These are phyloP conservation scores for Sceloporus tristichus DNA, from an alignment of 2,113 vertebrate genomes.

Conservation along the genomic window DNA sequence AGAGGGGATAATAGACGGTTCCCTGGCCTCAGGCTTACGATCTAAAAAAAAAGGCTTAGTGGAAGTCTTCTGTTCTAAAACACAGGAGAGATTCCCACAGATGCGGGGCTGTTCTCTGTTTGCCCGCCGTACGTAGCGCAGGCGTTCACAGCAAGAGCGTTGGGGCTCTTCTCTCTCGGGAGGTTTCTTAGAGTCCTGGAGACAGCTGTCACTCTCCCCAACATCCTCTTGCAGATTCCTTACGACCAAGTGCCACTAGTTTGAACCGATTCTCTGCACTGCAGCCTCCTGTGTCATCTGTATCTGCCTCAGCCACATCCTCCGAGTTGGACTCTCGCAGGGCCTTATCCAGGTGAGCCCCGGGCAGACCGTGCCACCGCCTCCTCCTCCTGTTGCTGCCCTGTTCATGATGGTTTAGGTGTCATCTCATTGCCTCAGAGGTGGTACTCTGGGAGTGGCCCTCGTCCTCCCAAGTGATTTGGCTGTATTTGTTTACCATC, in stretches of 20 bases:
- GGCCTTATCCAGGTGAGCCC: constrained; percentile 87
- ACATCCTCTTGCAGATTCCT: constrained; percentile 82
- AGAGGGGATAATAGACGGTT: too few relatives aligned
- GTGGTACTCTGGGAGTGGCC: neutral
- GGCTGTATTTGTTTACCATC: neutral
- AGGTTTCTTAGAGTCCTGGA: neutral
- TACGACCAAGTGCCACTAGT: constrained; percentile 87
- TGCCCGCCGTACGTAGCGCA: neutral
- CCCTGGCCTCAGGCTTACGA: too few relatives aligned
- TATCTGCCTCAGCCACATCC: constrained; percentile 79
- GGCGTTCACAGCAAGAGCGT: too few relatives aligned
- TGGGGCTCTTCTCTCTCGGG: neutral
- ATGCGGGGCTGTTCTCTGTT: too few relatives aligned
- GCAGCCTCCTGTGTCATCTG: constrained; percentile 82
- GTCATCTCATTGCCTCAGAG: too few relatives aligned
- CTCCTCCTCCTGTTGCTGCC: neutral
- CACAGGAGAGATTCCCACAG: neutral
- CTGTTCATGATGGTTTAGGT: too few relatives aligned
- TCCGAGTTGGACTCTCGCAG: constrained; percentile 89
- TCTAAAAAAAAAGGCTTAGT: neutral
- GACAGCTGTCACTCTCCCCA: constrained; percentile 22
- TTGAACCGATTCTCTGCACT: constrained; percentile 96
- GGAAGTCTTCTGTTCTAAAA: too few relatives aligned
- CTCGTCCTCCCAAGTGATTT: fast-evolving
- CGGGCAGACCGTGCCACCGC: too few relatives aligned